A percentile compares a stretch with the other conserved stretches of the same genome.
These are phyloP conservation scores for Rhagophthalmus giganteus DNA, from an alignment of 2,888 invertebrate genomes.

Conservation along the genomic window DNA sequence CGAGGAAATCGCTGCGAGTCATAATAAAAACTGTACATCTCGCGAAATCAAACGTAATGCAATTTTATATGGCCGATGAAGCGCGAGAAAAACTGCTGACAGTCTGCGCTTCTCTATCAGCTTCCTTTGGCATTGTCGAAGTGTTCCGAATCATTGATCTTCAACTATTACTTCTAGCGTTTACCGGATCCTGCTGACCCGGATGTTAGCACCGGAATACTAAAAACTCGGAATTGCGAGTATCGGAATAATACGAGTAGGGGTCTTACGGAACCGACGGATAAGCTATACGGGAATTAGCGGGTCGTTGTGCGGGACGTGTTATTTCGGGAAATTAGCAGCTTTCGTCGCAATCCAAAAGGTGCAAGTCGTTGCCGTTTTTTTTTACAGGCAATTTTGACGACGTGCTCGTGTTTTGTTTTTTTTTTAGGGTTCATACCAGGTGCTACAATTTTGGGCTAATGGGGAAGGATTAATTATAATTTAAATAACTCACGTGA, in stretches of 20 bases:
- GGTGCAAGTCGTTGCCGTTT: constrained; percentile 35
- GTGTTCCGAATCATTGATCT: constrained; percentile 36
- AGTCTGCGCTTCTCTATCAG: constrained; percentile 29
- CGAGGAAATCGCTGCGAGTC: background rate
- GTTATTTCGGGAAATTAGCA: background rate
- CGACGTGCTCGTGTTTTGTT: no score
- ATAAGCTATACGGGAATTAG: background rate
- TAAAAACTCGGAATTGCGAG: constrained; percentile 33
- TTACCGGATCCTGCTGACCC: constrained; percentile 41
- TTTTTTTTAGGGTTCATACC: no score
- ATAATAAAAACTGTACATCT: background rate
- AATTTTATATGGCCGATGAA: constrained; percentile 25
- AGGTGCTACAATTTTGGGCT: no score
- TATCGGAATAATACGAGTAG: background rate
- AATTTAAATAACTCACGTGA: no score
- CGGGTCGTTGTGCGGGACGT: background rate
- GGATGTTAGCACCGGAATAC: constrained; percentile 41
- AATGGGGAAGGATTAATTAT: no score
- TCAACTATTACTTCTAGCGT: constrained; percentile 30
- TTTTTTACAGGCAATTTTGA: no score
- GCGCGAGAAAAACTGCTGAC: constrained; percentile 36
- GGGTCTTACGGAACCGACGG: no score
- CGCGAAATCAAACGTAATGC: constrained; percentile 21
- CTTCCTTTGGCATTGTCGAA: constrained; percentile 29
- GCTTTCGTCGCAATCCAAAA: background rate